Base-by-base conservation (phyloP, 2,888 invertebrate species). In the Sinelater perroti region DNA sequence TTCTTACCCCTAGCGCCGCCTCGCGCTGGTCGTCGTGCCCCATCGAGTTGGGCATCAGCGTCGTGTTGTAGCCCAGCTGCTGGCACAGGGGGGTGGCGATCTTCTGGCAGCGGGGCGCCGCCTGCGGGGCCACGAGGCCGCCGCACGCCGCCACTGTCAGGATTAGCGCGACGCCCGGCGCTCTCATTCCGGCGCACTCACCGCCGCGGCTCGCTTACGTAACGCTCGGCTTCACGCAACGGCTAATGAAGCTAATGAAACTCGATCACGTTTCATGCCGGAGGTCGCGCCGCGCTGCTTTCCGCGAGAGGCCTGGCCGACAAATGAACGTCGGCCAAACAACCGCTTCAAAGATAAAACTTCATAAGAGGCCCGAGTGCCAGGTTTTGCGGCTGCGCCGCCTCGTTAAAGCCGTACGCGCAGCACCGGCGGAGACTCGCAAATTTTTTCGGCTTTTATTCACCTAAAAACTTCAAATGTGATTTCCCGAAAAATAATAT, bases 41-140 rank as follows among this genome's bases (percentile, higher is more conserved):
- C 78, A 93, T 85, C 60, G 91, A 83, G 80, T 94, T 94, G 45
- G 94, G 94, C 90, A 93, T 89, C 21, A 86, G 85, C 17, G 94
- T 94, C 80, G 88, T 86, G 79, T 93, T 93, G 80, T 94, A 94
- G 67, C 90, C 87, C 75, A 94, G 81, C 70, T 90, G 90, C 75
- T 87, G 86, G 76, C 94, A 94, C 78, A 90, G 82, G 35, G 90
- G 87, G 56, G 91, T 87, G 51, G 82, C 83, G 72, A 94, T 92
- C 71, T 86, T 83, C 79, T 93, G 90, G 78, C 94, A 94, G 59
- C 63, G 56, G 30, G 62, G 64, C 47, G 52, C 56, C 35, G 60
- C 35, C 8, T 50, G 33, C 1, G 11, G 17, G 20, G 20, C 13
- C 1, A 21, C 30, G 4, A 33, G 4, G 8, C 14, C 31, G 3